Percentiles rank a stretch among this genome's conserved stretches.
Conservation (phyloP, 2,797 vertebrate genomes). For the Melanotaenia boesemani region DNA sequence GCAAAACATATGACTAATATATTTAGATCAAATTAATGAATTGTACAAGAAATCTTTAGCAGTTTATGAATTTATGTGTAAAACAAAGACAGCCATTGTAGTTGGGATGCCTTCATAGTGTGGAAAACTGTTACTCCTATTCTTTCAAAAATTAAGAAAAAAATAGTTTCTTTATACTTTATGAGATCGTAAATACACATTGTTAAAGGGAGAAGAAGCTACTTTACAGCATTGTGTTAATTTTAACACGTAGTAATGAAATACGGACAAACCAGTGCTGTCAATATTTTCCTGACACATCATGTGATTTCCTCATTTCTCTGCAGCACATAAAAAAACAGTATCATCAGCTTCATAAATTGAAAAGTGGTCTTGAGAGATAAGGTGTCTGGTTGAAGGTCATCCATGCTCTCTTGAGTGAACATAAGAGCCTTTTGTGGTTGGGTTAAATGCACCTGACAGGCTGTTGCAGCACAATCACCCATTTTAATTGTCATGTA, state of each 20-base stretch:
- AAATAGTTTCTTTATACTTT: neutral
- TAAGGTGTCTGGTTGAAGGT: conserved; percentile 81
- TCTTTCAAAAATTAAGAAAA: neutral
- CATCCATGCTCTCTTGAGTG: conserved; percentile 70
- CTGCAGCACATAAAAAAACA: conserved; percentile 44
- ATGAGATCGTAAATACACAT: neutral
- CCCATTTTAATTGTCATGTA: conserved; percentile 76
- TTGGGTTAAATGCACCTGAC: conserved; percentile 81
- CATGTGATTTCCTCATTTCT: conserved; percentile 78
- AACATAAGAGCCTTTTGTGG: conserved; percentile 83
- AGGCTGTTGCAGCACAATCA: conserved; percentile 72
- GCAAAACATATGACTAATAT: neutral
- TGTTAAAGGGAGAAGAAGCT: neutral
- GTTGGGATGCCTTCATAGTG: too few relatives aligned
- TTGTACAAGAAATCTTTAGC: neutral
- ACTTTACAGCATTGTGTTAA: neutral
- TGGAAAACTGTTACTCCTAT: neutral
- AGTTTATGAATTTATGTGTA: too few relatives aligned
- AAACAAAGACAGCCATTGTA: too few relatives aligned
- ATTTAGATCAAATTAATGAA: too few relatives aligned
- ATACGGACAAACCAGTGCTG: conserved; percentile 51
- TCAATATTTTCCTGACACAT: conserved; percentile 68
- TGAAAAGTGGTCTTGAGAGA: conserved; percentile 72
- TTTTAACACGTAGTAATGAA: conserved; percentile 38
- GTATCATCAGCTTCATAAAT: conserved; percentile 74